Base-by-base conservation (phyloP, 1,140 invertebrate genomes). In the Trigoniulus corallinus region DNA sequence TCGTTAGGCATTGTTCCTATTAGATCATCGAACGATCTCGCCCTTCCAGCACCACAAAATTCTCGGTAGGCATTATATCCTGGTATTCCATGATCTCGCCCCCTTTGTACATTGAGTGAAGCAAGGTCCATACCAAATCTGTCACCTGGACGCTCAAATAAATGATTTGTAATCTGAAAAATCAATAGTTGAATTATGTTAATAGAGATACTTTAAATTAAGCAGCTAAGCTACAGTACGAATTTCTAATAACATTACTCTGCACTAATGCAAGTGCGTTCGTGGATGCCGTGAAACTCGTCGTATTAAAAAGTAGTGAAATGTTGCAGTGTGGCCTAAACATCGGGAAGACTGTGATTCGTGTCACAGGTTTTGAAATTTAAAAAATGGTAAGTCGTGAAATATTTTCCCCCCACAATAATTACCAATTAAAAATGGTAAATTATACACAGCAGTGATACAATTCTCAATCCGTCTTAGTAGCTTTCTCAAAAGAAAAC, bases 61-160 rank as follows among this genome's bases (percentile, higher is more conserved):
- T 89, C 75, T 70, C 77, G 72, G 67, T 82, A 92, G 64, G 89
- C 84, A 80, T 88, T 89, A 62, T 91, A 92, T 39, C 86, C 85
- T 29, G 87, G 87, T 50, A 95, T 71, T 52, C 88, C 88, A 61
- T 92, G 89, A 63, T 94, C 89, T 53, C 89, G 74, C 26, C 85
- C 89, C 61, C 91, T 74, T 66, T 93, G 88, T 78, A 94, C 88
- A 63, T 95, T 95, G 61, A 94, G 87, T 1, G 89, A 87, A 2
- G 91, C 88, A 56, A 95, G 70, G 67, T 95, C 91, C 74, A 93
- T 78, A 54, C 88, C 88, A 61, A 84, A 86, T 40, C 81, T 73
- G 41, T 81, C 79, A 15, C 82, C 83, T 22, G 80, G 79, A 68
- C 89, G 89, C 64, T 89, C 88, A 67, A 92, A 89, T 29, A 92